Conservation (phyloP, 2,888 invertebrate genomes). For the Steinernema carpocapsae region DNA sequence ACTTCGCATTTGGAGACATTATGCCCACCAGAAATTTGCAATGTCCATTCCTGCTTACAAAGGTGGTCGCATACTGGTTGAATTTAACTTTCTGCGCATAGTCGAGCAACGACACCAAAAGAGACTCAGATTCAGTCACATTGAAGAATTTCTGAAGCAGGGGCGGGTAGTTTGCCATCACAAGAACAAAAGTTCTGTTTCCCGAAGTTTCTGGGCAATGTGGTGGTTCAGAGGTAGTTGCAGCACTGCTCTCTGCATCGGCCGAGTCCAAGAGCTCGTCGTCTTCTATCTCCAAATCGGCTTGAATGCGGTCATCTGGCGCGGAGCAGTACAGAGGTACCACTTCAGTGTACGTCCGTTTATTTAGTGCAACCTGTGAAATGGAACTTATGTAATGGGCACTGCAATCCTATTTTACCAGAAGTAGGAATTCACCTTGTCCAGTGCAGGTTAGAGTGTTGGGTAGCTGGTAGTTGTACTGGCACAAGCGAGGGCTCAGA, state of each 20-base stretch:
- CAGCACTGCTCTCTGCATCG: neutral
- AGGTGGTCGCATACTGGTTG: neutral
- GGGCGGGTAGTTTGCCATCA: neutral
- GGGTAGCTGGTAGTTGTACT: constrained; percentile 11
- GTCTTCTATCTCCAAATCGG: neutral
- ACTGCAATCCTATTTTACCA: neutral
- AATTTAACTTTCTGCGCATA: neutral
- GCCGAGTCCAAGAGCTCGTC: neutral
- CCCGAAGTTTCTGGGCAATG: neutral
- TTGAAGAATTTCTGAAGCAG: constrained; percentile 8
- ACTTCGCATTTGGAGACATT: neutral
- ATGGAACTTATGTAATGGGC: neutral
- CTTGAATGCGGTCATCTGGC: neutral
- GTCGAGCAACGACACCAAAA: neutral
- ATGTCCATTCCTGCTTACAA: neutral
- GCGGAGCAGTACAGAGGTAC: constrained; percentile 14
- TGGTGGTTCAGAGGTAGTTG: neutral
- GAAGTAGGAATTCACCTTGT: neutral
- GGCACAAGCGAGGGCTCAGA: neutral
- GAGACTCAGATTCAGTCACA: neutral
- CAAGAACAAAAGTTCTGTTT: constrained; percentile 22
- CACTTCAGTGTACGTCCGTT: neutral
- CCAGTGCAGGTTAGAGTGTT: neutral
- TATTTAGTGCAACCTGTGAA: neutral
- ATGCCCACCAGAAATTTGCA: neutral